Evolutionary conservation across 2,113 vertebrate species (phyloP).

Genomic region (Pseudolaguvia tuberculata): DNA sequence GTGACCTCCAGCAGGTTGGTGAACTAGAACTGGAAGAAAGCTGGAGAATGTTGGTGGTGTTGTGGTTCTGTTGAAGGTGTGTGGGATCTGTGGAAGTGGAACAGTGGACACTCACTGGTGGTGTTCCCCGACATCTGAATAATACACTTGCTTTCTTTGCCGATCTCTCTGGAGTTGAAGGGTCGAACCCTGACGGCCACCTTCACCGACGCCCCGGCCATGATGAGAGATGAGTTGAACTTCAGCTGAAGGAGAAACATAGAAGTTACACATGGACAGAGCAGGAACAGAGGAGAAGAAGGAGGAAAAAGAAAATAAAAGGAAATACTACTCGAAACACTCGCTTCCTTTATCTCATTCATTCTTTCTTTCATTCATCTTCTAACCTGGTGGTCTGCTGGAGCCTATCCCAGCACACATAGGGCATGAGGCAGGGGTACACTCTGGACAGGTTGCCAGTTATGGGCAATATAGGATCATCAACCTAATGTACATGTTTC

Average conservation of each 20-base stretch:
- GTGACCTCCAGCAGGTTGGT: neutral
- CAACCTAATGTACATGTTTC: too few species aligned
- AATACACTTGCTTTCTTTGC: slow-evolving; percentile 95
- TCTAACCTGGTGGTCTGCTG: too few species aligned
- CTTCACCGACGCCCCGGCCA: slow-evolving; percentile 94
- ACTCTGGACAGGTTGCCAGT: too few species aligned
- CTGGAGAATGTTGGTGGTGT: neutral
- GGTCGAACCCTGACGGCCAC: slow-evolving; percentile 96
- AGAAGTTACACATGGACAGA: slow-evolving; percentile 54
- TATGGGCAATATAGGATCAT: too few species aligned
- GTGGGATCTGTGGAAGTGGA: neutral
- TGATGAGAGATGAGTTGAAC: slow-evolving; percentile 54
- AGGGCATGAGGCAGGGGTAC: too few species aligned
- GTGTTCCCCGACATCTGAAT: slow-evolving; percentile 98
- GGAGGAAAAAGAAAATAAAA: neutral
- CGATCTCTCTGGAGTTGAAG: slow-evolving; percentile 94
- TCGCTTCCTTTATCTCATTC: too few species aligned
- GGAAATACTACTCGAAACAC: too few species aligned
- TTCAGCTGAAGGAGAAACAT: slow-evolving; percentile 50
- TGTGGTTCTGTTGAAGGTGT: neutral
- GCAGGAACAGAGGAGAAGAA: neutral
- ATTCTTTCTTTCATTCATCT: too few species aligned
- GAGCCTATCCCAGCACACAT: too few species aligned
- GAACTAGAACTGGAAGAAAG: too few species aligned
- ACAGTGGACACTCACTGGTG: slow-evolving; percentile 82